Evolutionary conservation across 2,797 vertebrate genomes (phyloP).

Genomic region (Scyliorhinus canicula): DNA sequence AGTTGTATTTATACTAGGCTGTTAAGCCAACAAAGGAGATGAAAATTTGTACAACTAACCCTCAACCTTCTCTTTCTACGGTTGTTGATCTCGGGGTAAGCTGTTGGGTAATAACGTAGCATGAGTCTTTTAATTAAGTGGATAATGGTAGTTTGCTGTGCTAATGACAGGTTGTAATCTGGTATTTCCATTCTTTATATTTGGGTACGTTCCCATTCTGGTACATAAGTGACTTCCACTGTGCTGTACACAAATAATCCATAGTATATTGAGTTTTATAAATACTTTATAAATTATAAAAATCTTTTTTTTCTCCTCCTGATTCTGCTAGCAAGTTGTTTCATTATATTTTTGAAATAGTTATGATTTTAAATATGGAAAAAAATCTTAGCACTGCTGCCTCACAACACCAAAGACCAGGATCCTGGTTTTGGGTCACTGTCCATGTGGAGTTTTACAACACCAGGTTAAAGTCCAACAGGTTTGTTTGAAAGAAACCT

Average conservation of each 20-base stretch:
- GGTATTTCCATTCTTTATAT: neutral
- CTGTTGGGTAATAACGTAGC: neutral
- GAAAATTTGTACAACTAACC: neutral
- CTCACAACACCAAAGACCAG: no score
- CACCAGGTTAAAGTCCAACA: no score
- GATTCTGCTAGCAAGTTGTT: neutral
- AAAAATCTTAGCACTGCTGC: no score
- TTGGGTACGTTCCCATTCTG: neutral
- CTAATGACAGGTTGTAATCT: neutral
- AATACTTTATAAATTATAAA: no score
- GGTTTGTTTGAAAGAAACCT: no score
- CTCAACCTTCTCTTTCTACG: neutral
- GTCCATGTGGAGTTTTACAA: no score
- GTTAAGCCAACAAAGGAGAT: neutral
- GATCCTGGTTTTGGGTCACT: no score
- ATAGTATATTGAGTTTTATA: neutral
- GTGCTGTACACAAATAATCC: neutral
- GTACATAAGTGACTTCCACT: neutral
- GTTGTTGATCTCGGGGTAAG: neutral
- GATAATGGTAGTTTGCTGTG: neutral
- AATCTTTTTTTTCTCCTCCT: neutral
- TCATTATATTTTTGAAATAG: neutral
- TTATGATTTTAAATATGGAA: conserved; percentile 21
- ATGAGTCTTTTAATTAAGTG: neutral
- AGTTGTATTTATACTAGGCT: no score